Evolutionary conservation across 2,888 invertebrate species (phyloP).

Genomic region (Temnothorax unifasciatus): DNA sequence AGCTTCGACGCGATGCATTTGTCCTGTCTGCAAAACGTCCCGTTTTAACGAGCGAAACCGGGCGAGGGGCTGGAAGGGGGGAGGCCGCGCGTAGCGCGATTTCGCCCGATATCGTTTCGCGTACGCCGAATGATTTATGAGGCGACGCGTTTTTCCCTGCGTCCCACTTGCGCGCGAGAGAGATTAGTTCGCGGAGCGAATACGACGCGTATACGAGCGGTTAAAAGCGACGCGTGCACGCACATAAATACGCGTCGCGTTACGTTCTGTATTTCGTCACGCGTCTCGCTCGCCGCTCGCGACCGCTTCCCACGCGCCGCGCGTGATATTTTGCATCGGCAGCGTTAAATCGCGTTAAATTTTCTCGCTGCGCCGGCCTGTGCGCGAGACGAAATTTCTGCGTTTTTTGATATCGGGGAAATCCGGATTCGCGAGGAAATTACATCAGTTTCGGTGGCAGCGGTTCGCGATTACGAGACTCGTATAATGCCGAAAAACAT

Average conservation of each 20-base stretch:
- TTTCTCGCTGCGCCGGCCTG: background rate
- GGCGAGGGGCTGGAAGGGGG: background rate
- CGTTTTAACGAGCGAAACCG: conserved; percentile 42
- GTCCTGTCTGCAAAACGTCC: conserved; percentile 37
- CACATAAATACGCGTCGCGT: conserved; percentile 7
- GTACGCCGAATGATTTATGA: conserved; percentile 49
- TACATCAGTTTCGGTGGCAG: background rate
- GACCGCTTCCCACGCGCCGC: conserved; percentile 1
- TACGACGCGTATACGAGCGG: background rate
- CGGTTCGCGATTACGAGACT: background rate
- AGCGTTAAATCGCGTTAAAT: conserved; percentile 6
- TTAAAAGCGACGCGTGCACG: conserved; percentile 24
- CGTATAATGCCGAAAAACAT: background rate
- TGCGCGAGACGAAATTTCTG: background rate
- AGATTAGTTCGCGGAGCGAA: conserved; percentile 35
- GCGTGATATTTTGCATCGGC: background rate
- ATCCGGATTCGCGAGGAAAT: conserved; percentile 6
- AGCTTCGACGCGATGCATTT: conserved; percentile 62
- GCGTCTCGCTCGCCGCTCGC: background rate
- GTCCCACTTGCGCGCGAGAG: conserved; percentile 38
- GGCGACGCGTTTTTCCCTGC: conserved; percentile 22
- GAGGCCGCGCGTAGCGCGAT: background rate
- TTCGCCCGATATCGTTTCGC: conserved; percentile 36
- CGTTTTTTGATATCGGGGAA: background rate
- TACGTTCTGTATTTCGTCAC: conserved; percentile 28